A percentile compares a stretch with the other conserved stretches of the same genome.
These are phyloP conservation scores for Brenthis hecate DNA, from an alignment of 2,888 invertebrate species.

Conservation along the genomic window DNA sequence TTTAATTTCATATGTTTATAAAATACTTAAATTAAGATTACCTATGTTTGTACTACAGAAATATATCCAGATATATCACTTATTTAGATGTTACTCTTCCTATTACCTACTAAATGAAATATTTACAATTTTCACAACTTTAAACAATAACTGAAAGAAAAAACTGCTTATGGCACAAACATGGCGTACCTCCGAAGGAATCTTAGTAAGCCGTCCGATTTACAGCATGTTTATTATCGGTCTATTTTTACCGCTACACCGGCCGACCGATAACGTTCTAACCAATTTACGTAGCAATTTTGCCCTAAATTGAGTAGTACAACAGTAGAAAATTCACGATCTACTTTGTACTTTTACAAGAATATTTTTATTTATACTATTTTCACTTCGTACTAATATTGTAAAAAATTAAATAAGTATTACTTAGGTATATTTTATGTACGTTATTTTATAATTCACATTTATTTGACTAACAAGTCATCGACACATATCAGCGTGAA, in stretches of 20 bases:
- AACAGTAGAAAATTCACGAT: not conserved
- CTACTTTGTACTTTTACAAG: not conserved
- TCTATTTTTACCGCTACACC: conserved; percentile 71
- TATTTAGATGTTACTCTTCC: not conserved
- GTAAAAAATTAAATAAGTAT: too few relatives aligned
- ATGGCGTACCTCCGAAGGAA: conserved; percentile 54
- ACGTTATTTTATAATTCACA: too few relatives aligned
- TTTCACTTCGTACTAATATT: too few relatives aligned
- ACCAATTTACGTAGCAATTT: conserved; percentile 65
- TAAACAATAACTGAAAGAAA: conserved; percentile 16
- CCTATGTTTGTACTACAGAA: too few relatives aligned
- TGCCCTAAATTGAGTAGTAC: conserved; percentile 49
- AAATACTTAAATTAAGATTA: not conserved
- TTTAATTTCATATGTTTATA: not conserved
- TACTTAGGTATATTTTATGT: too few relatives aligned
- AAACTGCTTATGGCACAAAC: conserved; percentile 46
- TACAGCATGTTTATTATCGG: conserved; percentile 60
- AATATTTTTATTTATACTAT: not conserved
- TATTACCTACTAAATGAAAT: not conserved
- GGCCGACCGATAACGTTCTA: conserved; percentile 62
- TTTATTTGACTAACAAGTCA: too few relatives aligned
- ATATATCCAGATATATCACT: too few relatives aligned
- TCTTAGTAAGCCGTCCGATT: conserved; percentile 67
- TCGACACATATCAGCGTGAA: too few relatives aligned
- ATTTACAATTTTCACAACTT: not conserved